Conservation (phyloP, 2,113 vertebrate genomes). For the Antechinus stuartii region DNA sequence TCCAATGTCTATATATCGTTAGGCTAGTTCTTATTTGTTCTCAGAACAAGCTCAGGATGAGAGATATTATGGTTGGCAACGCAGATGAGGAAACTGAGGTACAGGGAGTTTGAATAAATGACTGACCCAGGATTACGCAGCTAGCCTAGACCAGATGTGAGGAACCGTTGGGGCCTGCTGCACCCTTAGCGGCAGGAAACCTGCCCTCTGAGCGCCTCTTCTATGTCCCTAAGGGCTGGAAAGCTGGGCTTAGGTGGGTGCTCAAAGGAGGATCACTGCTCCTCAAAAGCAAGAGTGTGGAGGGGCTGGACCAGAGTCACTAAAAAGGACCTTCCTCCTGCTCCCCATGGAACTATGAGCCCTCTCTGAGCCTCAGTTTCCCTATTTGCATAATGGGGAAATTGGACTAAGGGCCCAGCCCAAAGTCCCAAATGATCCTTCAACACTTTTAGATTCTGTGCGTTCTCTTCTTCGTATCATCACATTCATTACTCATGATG, state of each 20-base stretch:
- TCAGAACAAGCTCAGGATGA: not conserved
- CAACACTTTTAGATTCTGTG: not conserved
- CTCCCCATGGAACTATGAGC: not conserved
- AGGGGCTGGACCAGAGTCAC: not conserved
- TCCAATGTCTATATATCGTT: not conserved
- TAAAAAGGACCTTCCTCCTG: not conserved
- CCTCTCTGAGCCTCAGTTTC: not conserved
- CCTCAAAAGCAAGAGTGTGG: accelerated
- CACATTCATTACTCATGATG: not conserved
- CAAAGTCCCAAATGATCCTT: not conserved
- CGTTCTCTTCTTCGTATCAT: not conserved
- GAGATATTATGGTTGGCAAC: too few species aligned
- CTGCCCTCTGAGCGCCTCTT: not conserved
- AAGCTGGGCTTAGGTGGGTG: not conserved
- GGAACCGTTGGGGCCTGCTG: not conserved
- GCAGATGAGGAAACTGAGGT: too few species aligned
- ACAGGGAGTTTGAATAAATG: too few species aligned
- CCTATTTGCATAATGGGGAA: not conserved
- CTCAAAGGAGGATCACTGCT: not conserved
- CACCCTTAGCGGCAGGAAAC: not conserved
- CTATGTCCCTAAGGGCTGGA: not conserved
- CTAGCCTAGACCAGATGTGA: not conserved
- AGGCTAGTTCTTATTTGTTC: not conserved
- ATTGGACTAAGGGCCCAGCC: not conserved
- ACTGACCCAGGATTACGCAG: too few species aligned